Evolutionary conservation across 2,888 invertebrate genomes (phyloP), one percentile per base, ranked within the genome.

Genomic region (Cataglyphis altisquamis): DNA sequence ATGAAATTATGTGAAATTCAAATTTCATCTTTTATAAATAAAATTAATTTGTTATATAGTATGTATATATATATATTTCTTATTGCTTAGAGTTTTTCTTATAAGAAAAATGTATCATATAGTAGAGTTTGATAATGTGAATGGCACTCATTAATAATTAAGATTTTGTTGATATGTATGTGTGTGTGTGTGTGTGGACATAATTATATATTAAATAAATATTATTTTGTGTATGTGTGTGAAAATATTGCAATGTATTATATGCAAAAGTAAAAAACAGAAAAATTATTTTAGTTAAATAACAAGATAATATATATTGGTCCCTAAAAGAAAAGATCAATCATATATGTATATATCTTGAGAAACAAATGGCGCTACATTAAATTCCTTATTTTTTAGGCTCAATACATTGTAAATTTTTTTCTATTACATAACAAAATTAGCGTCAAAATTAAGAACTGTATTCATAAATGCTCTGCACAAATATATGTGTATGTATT

Each of bases 291-390:
- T 75, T 80, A 66, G 72, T 84, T 88, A 84, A 29, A 84, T 84
- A 87, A 70, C 32, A 89, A 84, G 84, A 88, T 77, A 75, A 66
- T 85, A 48, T 48, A 87, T 82, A 87, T 90, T 89, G 88, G 85
- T 89, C 84, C 85, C 87, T 90, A 90, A 52, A 48, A 88, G 82
- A 84, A 86, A 86, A 87, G 72, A 74, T 66, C 87, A 86, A 67
- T 86, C 32, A 85, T 81, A 85, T 6, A 18, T 48, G 6, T n/a
- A 52, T 45, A 52, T 52, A 52, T 52, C 8, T 18, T 18, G 52
- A 80, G 86, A 86, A 89, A 75, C 66, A 86, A 90, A 92, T 91
- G 91, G 89, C 91, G 91, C 88, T 89, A 87, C 83, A 39, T 66
- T 75, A 68, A 36, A 68, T 68, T 78, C 15, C 18, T 78, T 78